Percentiles rank a stretch among this genome's conserved stretches.
Conservation (phyloP, 2,113 vertebrate genomes). For the Eretmochelys imbricata region DNA sequence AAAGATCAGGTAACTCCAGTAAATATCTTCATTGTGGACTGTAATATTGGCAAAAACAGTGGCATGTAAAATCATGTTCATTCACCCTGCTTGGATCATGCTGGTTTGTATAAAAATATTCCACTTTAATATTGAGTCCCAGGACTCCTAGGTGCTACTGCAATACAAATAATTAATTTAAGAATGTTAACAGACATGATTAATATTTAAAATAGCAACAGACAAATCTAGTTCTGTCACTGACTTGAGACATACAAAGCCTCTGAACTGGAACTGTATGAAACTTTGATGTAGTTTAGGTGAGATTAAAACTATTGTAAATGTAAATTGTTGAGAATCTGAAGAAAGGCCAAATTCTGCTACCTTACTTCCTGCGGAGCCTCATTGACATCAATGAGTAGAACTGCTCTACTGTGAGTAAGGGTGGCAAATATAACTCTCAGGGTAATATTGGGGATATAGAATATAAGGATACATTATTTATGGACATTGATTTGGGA, state of each 20-base stretch:
- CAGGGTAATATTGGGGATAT: not conserved
- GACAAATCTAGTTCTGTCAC: not conserved
- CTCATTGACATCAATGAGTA: not conserved
- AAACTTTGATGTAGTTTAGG: not conserved
- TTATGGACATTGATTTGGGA: not conserved
- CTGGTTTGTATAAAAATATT: not conserved
- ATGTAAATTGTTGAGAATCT: not conserved
- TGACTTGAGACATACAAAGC: not conserved
- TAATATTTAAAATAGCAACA: not conserved
- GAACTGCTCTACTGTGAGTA: not conserved
- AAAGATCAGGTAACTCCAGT: not conserved
- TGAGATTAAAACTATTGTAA: not conserved
- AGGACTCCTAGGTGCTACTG: rapidly evolving
- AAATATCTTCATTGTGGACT: not conserved
- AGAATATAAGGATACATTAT: not conserved
- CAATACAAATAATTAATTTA: not conserved
- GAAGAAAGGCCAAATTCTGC: not conserved
- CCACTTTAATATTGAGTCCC: not conserved
- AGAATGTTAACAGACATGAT: not conserved
- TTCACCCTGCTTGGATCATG: not conserved
- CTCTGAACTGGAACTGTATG: not conserved
- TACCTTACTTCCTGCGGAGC: not conserved
- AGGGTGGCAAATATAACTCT: not conserved
- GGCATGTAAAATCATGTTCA: not conserved
- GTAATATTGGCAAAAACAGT: not conserved